Evolutionary conservation across 35 echinoderm and acorn worm species (phyloP), one percentile per base, ranked within the genome.

Genomic region (Apostichopus californicus): DNA sequence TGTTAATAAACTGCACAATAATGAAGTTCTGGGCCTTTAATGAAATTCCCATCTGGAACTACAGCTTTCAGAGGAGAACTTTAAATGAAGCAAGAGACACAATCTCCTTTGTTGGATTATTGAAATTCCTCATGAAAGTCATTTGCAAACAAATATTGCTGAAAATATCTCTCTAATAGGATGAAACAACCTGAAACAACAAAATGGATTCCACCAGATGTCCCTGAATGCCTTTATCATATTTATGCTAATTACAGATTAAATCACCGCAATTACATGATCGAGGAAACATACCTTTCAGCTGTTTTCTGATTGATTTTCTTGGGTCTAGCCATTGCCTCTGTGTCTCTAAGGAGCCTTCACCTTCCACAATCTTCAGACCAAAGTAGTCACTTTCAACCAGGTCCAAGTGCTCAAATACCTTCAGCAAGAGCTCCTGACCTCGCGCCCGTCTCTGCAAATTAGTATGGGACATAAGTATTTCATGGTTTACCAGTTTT

Each of bases 321-420:
- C 78, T 77, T 53, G 94, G 93, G 58, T 96, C 94, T 14, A 96
- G 77, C 96, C 96, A 98, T 77, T 94, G 92, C 70, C 87, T 98
- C 12, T 93, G 83, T 55, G 84, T 92, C 46, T 98, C 96, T 21
- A 94, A 10, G 24, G 87, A 84, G 52, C 79, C 92, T 71, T 96
- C 92, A 24, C 55, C 94, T 88, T 98, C 96, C 55, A 93, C 86
- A 78, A 96, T 96, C 54, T 95, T 93, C 17, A 98, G 81, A 24
- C 96, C 96, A 93, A 98, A 98, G 89, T 98, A 98, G 85, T 98
- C 96, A 26, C 96, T 93, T 60, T 98, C 96, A 59, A 98, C 81
- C 59, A 98, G 87, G 46, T 98, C 96, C 46, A 98, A 88, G 84
- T 95, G 94, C 75, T 94, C 91, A 77, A 98, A 98, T 53, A 94